phyloP scores from a whole-genome alignment of 2,113 vertebrate species.

The Camelus bactrianus region DNA sequence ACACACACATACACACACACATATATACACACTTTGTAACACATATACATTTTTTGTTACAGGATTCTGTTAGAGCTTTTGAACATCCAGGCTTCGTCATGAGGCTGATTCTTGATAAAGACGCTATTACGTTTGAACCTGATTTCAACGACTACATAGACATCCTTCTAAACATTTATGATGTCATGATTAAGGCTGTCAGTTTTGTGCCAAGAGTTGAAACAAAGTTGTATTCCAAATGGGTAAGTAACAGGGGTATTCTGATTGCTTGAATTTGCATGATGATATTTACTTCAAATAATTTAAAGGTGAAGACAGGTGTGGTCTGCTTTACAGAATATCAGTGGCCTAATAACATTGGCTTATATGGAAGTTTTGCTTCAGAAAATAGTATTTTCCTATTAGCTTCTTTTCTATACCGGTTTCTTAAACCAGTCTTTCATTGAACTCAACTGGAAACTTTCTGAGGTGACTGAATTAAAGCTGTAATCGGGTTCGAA shows the following conservation, averaged over 20 bases:
- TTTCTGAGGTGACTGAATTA: not conserved
- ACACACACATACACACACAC: too few species aligned
- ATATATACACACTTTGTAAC: too few species aligned
- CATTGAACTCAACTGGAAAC: not conserved
- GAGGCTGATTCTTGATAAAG: conserved; percentile 88
- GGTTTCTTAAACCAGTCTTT: not conserved
- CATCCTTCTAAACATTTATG: conserved; percentile 88
- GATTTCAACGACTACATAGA: conserved; percentile 88
- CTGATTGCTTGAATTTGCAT: not conserved
- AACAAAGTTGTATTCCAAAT: conserved; percentile 90
- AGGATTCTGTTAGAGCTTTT: conserved; percentile 88
- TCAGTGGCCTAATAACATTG: not conserved
- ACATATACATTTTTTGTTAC: not conserved
- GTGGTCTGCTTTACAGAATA: not conserved
- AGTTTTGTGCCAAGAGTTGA: conserved; percentile 92
- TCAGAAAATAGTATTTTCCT: not conserved
- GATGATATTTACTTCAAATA: not conserved
- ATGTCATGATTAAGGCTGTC: conserved; percentile 90
- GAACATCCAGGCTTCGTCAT: conserved; percentile 92
- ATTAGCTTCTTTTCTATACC: not conserved
- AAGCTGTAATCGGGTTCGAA: not conserved
- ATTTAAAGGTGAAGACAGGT: not conserved
- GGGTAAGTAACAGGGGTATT: conserved; percentile 87
- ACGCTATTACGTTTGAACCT: conserved; percentile 90
- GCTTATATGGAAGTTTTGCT: not conserved